phyloP scores from a whole-genome alignment of 2,113 vertebrate species.

The Oreochromis spilurus region DNA sequence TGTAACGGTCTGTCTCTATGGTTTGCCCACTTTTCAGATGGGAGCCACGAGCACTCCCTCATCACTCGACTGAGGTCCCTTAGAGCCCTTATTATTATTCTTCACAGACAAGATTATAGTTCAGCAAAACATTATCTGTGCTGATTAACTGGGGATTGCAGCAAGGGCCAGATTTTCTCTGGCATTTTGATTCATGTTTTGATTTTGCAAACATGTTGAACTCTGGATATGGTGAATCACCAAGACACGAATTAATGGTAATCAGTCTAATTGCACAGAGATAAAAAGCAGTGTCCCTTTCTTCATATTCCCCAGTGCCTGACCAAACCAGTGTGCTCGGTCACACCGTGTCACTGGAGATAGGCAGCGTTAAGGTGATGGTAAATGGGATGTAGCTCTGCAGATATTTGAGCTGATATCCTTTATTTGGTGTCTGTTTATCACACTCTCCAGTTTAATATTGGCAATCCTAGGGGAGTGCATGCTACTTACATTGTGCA shows the following conservation, averaged over 20 bases:
- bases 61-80: slow-evolving; percentile 26
- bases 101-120: slow-evolving; percentile 48
- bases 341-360: not conserved
- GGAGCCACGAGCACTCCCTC: slow-evolving; percentile 3
- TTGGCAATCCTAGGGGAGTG: not conserved
- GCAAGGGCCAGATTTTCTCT: slow-evolving; percentile 18
- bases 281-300: slow-evolving; percentile 11
- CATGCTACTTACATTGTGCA: not conserved
- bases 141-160: slow-evolving; percentile 42
- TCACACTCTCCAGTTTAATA: not conserved
- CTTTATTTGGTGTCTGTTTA: not conserved
- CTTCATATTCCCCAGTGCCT: not conserved
- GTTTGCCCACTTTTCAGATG: slow-evolving; percentile 15
- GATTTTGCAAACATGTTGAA: slow-evolving; percentile 40
- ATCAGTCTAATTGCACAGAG: slow-evolving; percentile 21
- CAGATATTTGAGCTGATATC: not conserved
- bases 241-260: slow-evolving; percentile 28
- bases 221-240: not conserved
- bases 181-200: slow-evolving; percentile 39
- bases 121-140: slow-evolving; percentile 53
- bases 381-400: not conserved
- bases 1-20: slow-evolving; percentile 12
- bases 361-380: not conserved
- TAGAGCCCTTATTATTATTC: slow-evolving; percentile 53
- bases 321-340: not conserved